Evolutionary conservation across 2,888 invertebrate species (phyloP).

Genomic region (Eupithecia insigniata): DNA sequence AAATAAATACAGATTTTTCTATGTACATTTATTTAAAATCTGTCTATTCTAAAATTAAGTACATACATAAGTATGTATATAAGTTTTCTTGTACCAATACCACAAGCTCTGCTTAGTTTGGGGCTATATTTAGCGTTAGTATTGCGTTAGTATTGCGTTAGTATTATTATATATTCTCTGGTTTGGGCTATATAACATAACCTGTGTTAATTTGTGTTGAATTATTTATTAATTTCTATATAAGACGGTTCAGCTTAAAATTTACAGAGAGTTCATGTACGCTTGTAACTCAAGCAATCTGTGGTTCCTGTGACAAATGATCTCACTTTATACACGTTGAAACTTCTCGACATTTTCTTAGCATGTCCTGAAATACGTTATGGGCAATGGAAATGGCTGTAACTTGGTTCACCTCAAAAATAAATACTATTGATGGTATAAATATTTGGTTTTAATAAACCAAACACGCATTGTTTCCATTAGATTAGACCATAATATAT

Average conservation of each 20-base stretch:
- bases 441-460: neutral
- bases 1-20: too few species aligned
- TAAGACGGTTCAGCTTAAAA: conserved; percentile 52
- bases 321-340: conserved; percentile 54
- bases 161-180: too few species aligned
- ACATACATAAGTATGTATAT: too few species aligned
- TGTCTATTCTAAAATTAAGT: too few species aligned
- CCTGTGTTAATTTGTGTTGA: too few species aligned
- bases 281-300: conserved; percentile 48
- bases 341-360: conserved; percentile 46
- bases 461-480: neutral
- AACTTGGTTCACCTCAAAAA: conserved; percentile 7
- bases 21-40: too few species aligned
- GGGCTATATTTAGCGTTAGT: too few species aligned
- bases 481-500: neutral
- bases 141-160: too few species aligned
- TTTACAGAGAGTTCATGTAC: conserved; percentile 48
- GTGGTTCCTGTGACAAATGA: conserved; percentile 53
- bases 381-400: conserved; percentile 13
- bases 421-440: neutral
- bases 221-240: neutral
- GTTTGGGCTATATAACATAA: too few species aligned
- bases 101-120: too few species aligned
- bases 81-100: too few species aligned
- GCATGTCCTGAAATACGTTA: conserved; percentile 25